A percentile compares a stretch with the other conserved stretches of the same genome.
phyloP scores from a whole-genome alignment of 2,888 invertebrate species.

The Baccha elongata region DNA sequence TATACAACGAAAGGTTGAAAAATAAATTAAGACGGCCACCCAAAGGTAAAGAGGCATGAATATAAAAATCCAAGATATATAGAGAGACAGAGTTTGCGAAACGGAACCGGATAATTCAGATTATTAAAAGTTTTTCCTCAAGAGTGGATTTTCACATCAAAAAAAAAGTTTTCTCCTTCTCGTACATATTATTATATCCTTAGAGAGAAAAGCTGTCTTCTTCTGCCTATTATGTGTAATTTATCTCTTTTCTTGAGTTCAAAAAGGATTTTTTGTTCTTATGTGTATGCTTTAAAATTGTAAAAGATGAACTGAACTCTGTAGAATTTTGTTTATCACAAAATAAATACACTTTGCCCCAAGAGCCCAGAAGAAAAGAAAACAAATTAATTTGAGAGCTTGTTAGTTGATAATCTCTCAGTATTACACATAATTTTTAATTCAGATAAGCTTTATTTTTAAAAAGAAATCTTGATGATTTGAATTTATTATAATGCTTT shows the following conservation, averaged over 20 bases:
- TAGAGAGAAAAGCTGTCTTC: background rate
- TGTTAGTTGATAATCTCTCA: constrained; percentile 25
- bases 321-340: background rate
- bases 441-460: constrained; percentile 2
- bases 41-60: constrained; percentile 33
- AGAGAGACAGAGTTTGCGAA: constrained; percentile 28
- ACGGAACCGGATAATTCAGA: constrained; percentile 50
- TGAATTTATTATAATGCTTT: too few relatives aligned
- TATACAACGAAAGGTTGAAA: constrained; percentile 5
- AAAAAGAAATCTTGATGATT: too few relatives aligned
- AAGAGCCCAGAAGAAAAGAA: background rate
- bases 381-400: constrained; percentile 27
- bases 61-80: constrained; percentile 47
- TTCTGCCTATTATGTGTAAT: constrained; percentile 43
- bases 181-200: constrained; percentile 34
- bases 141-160: constrained; percentile 41
- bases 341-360: background rate
- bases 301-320: constrained; percentile 21
- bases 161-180: constrained; percentile 27
- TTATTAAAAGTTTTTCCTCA: constrained; percentile 60
- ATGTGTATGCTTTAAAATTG: constrained; percentile 14
- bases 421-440: constrained; percentile 24
- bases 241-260: constrained; percentile 44
- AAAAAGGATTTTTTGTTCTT: constrained; percentile 2
- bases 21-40: background rate